phyloP scores from a whole-genome alignment of 2,797 vertebrate species.

The Falco columbarius region DNA sequence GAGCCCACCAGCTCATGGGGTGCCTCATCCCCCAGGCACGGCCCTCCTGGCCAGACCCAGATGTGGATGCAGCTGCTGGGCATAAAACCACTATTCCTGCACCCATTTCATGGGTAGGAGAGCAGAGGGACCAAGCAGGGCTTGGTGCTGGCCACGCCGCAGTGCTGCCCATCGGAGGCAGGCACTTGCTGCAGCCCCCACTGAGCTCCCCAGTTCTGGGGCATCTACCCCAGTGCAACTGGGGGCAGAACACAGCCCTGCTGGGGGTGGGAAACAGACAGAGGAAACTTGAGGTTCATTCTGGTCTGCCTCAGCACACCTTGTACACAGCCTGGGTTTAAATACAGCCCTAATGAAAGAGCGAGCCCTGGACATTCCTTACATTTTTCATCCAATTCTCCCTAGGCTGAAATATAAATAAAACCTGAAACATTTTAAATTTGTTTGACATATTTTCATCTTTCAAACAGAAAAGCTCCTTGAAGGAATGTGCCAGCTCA shows the following conservation, averaged over 20 bases:
- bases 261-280: accelerated
- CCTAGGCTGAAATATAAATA: neutral
- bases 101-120: accelerated
- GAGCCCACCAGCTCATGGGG: accelerated
- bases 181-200: accelerated
- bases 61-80: neutral
- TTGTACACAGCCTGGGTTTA: accelerated
- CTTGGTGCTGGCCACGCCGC: accelerated
- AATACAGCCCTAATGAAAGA: neutral
- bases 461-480: neutral
- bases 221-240: neutral
- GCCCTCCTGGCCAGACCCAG: neutral
- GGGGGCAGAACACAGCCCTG: neutral
- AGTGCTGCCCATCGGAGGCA: accelerated
- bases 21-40: accelerated
- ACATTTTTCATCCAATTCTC: neutral
- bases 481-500: slow-evolving; percentile 12
- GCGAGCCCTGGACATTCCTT: neutral
- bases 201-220: neutral
- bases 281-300: neutral
- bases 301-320: accelerated
- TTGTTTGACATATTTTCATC: neutral
- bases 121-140: neutral
- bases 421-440: neutral
- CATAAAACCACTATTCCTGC: neutral